These are phyloP conservation scores for Trissoscelio sp. DNA, from an alignment of 2,888 invertebrate genomes.

Conservation along the genomic window DNA sequence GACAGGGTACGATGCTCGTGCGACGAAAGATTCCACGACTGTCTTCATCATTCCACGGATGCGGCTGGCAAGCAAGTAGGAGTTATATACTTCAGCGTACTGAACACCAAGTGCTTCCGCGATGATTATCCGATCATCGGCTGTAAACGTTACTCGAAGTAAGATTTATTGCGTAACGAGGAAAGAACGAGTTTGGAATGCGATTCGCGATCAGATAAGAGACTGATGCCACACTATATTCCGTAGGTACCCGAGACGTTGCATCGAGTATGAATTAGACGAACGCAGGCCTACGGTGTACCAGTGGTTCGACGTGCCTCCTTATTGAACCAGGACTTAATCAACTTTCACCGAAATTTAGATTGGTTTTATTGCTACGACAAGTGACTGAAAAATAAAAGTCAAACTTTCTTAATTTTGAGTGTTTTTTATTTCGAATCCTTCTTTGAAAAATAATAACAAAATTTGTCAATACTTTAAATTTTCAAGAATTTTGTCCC, in stretches of 20 bases:
- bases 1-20: slow-evolving; percentile 84
- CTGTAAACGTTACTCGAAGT: slow-evolving; percentile 85
- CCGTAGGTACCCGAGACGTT: slow-evolving; percentile 76
- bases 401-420: too few species aligned
- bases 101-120: slow-evolving; percentile 86
- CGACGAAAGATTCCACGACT: slow-evolving; percentile 84
- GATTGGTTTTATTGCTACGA: not conserved
- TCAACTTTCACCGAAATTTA: slow-evolving; percentile 43
- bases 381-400: too few species aligned
- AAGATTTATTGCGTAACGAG: slow-evolving; percentile 70
- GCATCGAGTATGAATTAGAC: slow-evolving; percentile 79
- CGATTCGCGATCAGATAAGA: slow-evolving; percentile 54
- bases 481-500: too few species aligned
- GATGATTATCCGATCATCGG: slow-evolving; percentile 85
- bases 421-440: too few species aligned
- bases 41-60: slow-evolving; percentile 81
- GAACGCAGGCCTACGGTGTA: slow-evolving; percentile 76
- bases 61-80: slow-evolving; percentile 78
- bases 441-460: too few species aligned
- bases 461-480: too few species aligned
- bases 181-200: slow-evolving; percentile 54
- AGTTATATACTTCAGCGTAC: slow-evolving; percentile 84
- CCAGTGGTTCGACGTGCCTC: slow-evolving; percentile 81
- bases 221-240: slow-evolving; percentile 55
- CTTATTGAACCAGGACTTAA: slow-evolving; percentile 71